Evolutionary conservation across 2,797 vertebrate genomes (phyloP).

Genomic region (Scyliorhinus canicula): DNA sequence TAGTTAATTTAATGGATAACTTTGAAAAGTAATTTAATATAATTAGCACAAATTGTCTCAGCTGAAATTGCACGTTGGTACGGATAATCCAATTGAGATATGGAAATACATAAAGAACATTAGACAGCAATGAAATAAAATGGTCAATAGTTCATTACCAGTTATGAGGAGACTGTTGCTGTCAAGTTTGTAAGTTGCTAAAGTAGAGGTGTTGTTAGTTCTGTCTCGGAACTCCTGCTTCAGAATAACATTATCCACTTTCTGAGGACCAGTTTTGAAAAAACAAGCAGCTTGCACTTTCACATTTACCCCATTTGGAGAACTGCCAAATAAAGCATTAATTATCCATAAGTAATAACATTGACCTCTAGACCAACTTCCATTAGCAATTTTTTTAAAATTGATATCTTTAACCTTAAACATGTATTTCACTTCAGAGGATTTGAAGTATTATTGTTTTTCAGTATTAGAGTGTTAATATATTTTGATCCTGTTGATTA

Average conservation of each 20-base stretch:
- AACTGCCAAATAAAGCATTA: not conserved
- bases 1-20: not conserved
- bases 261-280: not conserved
- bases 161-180: not conserved
- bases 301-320: not conserved
- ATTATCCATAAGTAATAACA: not conserved
- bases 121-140: not conserved
- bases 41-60: not conserved
- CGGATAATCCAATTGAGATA: not conserved
- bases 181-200: not conserved
- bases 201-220: not conserved
- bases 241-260: not conserved
- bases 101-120: not conserved
- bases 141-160: not conserved
- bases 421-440: not conserved
- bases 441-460: not conserved
- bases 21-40: not conserved
- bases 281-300: not conserved
- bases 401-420: not conserved
- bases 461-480: not conserved
- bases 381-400: not conserved
- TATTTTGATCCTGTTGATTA: not conserved
- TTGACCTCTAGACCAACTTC: not conserved
- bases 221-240: not conserved
- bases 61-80: not conserved